These are phyloP conservation scores for Tanaodytes sp. DNA, from an alignment of 2,888 invertebrate genomes.

Conservation along the genomic window DNA sequence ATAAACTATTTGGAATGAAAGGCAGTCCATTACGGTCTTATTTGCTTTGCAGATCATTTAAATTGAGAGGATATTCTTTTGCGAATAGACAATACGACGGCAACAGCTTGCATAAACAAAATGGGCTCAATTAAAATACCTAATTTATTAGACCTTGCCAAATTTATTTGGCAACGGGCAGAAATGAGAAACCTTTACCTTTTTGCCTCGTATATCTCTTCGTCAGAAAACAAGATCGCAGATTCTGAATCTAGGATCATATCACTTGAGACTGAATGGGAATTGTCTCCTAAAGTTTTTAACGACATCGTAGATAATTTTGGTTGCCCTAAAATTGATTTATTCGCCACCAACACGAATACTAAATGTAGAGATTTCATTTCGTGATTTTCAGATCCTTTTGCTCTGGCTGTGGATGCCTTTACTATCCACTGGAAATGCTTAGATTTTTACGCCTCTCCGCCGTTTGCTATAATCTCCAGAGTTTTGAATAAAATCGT, in stretches of 20 bases:
- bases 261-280: conserved; percentile 7
- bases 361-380: not conserved
- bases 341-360: conserved; percentile 5
- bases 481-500: not conserved
- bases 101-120: conserved; percentile 27
- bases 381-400: conserved; percentile 12
- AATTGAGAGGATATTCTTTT: not conserved
- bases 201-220: conserved; percentile 27
- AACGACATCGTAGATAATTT: not conserved
- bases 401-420: conserved; percentile 2
- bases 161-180: conserved; percentile 31
- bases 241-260: conserved; percentile 9
- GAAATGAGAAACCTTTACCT: conserved; percentile 15
- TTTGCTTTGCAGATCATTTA: not conserved
- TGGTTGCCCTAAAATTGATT: conserved; percentile 7
- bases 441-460: conserved; percentile 13
- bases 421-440: conserved; percentile 7
- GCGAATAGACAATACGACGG: conserved; percentile 3
- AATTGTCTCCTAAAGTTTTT: not conserved
- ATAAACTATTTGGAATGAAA: conserved; percentile 38
- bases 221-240: conserved; percentile 19
- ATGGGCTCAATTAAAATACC: conserved; percentile 31
- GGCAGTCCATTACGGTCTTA: conserved; percentile 5
- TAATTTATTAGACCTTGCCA: not conserved
- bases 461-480: too few species aligned